phyloP scores from a whole-genome alignment of 2,797 vertebrate genomes.

The Tenualosa thibaudeaui region DNA sequence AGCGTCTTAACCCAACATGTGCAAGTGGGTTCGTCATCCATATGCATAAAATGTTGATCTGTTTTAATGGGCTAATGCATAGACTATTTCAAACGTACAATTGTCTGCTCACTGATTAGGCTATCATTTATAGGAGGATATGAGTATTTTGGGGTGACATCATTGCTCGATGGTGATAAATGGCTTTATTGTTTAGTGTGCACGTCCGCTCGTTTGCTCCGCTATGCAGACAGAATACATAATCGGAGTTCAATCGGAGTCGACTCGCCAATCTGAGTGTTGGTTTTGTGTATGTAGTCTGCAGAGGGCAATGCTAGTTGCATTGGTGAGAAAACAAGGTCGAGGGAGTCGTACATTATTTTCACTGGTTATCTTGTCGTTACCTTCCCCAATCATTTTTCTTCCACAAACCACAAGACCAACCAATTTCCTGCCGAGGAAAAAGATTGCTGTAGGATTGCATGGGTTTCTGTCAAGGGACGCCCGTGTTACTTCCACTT shows the following conservation, averaged over 20 bases:
- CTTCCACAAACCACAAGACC: slow-evolving; percentile 28
- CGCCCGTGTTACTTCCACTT: not conserved
- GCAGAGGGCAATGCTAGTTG: not conserved
- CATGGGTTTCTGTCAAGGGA: slow-evolving; percentile 36
- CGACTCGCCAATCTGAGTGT: not conserved
- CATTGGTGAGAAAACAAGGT: not conserved
- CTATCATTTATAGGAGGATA: not conserved
- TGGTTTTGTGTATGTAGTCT: not conserved
- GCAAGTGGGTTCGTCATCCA: too few species aligned
- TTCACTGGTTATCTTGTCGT: not conserved
- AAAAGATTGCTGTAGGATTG: slow-evolving; percentile 36
- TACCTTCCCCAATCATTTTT: not conserved
- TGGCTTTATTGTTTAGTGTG: not conserved
- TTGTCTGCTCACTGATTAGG: not conserved
- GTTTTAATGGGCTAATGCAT: too few species aligned
- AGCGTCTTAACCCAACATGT: too few species aligned
- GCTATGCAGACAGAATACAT: not conserved
- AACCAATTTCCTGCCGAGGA: slow-evolving; percentile 8
- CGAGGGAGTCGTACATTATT: not conserved
- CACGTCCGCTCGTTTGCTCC: slow-evolving; percentile 9
- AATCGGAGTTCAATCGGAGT: not conserved
- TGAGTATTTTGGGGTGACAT: not conserved
- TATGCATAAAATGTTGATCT: too few species aligned
- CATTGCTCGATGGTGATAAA: not conserved
- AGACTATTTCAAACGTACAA: not conserved